Percentiles rank a stretch among this genome's conserved stretches.
phyloP scores from a whole-genome alignment of 2,113 vertebrate genomes.

The Actenoides lindsayi region DNA sequence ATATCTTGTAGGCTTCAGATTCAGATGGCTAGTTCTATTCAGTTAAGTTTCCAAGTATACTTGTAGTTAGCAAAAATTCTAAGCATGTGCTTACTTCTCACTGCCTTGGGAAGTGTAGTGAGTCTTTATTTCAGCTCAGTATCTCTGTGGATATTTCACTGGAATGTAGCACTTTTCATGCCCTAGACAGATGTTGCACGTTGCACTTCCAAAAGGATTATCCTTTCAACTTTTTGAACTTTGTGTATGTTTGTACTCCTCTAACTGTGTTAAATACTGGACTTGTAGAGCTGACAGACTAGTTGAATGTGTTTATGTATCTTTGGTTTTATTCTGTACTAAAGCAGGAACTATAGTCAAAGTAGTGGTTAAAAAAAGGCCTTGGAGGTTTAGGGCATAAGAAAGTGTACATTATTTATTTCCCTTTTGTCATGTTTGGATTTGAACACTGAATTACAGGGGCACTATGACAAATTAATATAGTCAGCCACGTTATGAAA shows the following conservation, averaged over 20 bases:
- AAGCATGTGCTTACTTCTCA: background rate
- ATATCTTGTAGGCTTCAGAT: background rate
- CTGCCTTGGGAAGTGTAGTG: background rate
- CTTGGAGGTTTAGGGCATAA: background rate
- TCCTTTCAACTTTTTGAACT: background rate
- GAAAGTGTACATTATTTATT: background rate
- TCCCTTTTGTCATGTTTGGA: background rate
- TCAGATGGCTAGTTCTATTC: background rate
- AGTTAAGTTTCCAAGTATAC: background rate
- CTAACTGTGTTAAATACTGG: background rate
- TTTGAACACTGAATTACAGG: background rate
- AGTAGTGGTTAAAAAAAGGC: background rate
- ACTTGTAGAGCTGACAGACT: background rate
- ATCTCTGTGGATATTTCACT: background rate
- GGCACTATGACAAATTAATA: background rate
- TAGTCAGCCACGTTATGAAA: background rate
- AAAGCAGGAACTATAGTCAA: background rate
- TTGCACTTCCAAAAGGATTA: background rate
- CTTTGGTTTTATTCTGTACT: background rate
- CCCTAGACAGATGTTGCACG: background rate
- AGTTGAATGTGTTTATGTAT: background rate
- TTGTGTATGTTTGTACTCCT: background rate
- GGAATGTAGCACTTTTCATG: background rate
- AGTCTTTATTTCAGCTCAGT: background rate
- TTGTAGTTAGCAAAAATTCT: background rate